These are phyloP conservation scores for Bambusicola thoracicus DNA, from an alignment of 2,113 vertebrate genomes.

Conservation along the genomic window DNA sequence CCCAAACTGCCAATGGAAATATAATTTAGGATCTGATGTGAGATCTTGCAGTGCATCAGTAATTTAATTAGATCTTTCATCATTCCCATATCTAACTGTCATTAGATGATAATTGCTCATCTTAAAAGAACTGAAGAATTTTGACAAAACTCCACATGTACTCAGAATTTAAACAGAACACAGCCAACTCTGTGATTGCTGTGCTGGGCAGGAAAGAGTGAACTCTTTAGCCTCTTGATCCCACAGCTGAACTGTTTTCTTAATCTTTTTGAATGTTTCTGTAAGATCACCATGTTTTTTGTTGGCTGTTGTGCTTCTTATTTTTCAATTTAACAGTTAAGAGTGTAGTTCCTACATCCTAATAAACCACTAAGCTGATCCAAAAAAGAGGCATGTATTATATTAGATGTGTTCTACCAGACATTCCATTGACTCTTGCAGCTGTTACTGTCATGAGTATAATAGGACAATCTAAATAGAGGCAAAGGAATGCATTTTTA, in stretches of 20 bases:
- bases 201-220: not conserved
- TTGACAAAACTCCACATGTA: not conserved
- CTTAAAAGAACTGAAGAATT: constrained; percentile 15
- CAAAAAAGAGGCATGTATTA: not conserved
- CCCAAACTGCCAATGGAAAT: constrained; percentile 55
- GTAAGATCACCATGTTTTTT: accelerated
- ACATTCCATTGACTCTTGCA: not conserved
- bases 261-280: not conserved
- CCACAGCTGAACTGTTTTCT: not conserved
- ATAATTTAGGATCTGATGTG: constrained; percentile 62
- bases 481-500: not conserved
- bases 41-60: constrained; percentile 50
- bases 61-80: constrained; percentile 64
- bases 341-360: not conserved
- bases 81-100: constrained; percentile 17
- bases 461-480: not conserved
- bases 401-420: not conserved
- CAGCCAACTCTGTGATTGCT: not conserved
- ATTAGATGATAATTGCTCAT: constrained; percentile 49
- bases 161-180: not conserved
- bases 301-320: not conserved
- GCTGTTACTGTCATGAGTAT: not conserved
- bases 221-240: not conserved
- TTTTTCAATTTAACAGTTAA: not conserved
- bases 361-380: not conserved